These are phyloP conservation scores for Drepana arcuata DNA, from an alignment of 1,140 invertebrate species.

Conservation along the genomic window DNA sequence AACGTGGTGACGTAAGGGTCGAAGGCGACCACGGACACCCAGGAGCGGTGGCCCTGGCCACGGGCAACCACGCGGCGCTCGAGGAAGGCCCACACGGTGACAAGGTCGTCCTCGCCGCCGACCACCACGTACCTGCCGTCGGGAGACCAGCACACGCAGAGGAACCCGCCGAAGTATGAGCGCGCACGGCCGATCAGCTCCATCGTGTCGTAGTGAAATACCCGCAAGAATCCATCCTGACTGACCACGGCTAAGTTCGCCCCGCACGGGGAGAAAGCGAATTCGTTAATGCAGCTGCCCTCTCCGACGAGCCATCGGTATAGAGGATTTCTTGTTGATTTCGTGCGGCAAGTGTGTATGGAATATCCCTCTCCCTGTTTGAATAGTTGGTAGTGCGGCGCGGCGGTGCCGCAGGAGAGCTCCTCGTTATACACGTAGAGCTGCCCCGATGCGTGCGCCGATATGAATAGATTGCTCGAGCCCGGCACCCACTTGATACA, in stretches of 20 bases:
- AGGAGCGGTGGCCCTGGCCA: conserved; percentile 95
- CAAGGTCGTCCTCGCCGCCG: conserved; percentile 98
- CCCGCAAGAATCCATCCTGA: conserved; percentile 96
- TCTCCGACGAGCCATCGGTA: conserved; percentile 92
- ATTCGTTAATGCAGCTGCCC: conserved; percentile 92
- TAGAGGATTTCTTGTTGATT: conserved; percentile 95
- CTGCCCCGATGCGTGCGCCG: conserved; percentile 96
- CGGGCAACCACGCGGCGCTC: conserved; percentile 95
- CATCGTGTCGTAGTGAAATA: conserved; percentile 98
- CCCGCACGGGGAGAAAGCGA: conserved; percentile 96
- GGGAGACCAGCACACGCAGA: conserved; percentile 98
- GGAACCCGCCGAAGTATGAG: conserved; percentile 96
- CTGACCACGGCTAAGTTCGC: conserved; percentile 93
- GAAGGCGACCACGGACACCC: conserved; percentile 98
- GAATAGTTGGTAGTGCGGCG: conserved; percentile 93
- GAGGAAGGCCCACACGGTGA: conserved; percentile 97
- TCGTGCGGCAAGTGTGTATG: conserved; percentile 96
- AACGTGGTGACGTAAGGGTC: conserved; percentile 86
- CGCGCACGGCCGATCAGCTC: conserved; percentile 92
- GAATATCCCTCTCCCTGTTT: conserved; percentile 96
- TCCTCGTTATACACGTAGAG: conserved; percentile 99
- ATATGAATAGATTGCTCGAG: conserved; percentile 93
- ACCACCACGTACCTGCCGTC: conserved; percentile 96
- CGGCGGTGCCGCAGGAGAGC: conserved; percentile 86
- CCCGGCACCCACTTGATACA: conserved; percentile 98